phyloP scores from a whole-genome alignment of 2,888 invertebrate species.

The Cataglyphis albicans region DNA sequence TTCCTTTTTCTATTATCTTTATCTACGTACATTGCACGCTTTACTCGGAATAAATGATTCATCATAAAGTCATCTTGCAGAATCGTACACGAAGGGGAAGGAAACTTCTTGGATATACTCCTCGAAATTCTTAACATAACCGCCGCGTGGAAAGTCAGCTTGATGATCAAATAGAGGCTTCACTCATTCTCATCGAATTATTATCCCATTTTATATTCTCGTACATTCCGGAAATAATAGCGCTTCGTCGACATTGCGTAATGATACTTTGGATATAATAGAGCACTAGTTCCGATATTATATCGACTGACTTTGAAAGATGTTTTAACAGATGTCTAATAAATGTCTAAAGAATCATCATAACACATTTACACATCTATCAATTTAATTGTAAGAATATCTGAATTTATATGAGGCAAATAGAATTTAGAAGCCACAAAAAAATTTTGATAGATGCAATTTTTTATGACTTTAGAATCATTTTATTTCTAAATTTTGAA shows the following conservation, averaged over 20 bases:
- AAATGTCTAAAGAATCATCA: neutral
- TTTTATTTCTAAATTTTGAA: neutral
- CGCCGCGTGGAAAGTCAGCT: neutral
- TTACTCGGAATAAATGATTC: constrained; percentile 56
- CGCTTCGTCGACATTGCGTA: neutral
- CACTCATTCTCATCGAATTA: constrained; percentile 11
- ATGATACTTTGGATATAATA: neutral
- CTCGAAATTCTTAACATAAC: constrained; percentile 13
- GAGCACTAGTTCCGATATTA: neutral
- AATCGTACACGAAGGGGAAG: constrained; percentile 42
- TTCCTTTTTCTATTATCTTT: neutral
- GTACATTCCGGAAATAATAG: constrained; percentile 1
- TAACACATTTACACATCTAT: constrained; percentile 12
- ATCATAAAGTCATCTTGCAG: constrained; percentile 46
- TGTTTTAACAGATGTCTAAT: constrained; percentile 36
- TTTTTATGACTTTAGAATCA: neutral
- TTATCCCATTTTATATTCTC: neutral
- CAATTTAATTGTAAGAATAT: neutral
- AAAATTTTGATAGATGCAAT: neutral
- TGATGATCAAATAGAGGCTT: neutral
- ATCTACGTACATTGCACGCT: constrained; percentile 28
- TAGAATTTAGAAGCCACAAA: neutral
- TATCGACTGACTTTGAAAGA: constrained; percentile 1
- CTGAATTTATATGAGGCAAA: neutral
- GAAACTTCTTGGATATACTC: constrained; percentile 8